Evolutionary conservation across 2,888 invertebrate species (phyloP), one percentile per base, ranked within the genome.

Genomic region (Bedellia somnulentella): DNA sequence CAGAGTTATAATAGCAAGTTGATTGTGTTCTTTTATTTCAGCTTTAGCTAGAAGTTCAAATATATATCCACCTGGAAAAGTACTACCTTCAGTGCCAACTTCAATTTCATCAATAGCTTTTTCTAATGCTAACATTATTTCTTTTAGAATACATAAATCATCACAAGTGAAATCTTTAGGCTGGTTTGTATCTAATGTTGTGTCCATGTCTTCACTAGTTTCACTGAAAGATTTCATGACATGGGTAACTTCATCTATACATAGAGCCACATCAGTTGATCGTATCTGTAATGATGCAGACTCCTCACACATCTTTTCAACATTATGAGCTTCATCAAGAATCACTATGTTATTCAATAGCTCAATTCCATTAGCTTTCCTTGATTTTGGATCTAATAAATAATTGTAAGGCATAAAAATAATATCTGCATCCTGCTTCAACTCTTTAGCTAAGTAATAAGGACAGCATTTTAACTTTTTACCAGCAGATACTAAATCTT

Each of bases 321-420:
- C 85, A 73, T 99, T 99, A 53, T 99, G 99, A 2, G 94, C 99
- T 68, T 99, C 99, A 76, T 99, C 99, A 42, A 99, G 80, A 36
- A 99, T 94, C 11, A 99, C 76, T 24, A 96, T 82, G 41, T 85
- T 85, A 46, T 89, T 88, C 44, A 81, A 60, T 31, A 88, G 57
- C 43, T 86, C 82, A 29, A 89, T 80, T 35, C 88, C 87, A 63
- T 93, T 89, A 0, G 88, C 83, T 66, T 86, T 87, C 31, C 94
- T 80, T 1, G 89, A 82, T 59, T 88, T 88, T 1, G 93, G 88
- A 76, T 99, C 98, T 21, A 99, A 63, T 23, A 99, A 75, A 61
- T 99, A 99, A 75, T 99, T 99, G 55, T 99, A 99, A 0, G 99
- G 99, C 86, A 98, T 90, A 48, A 99, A 97, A 34, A 95, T 83